Conservation (phyloP, 2,888 invertebrate genomes). For the Rotaria socialis region DNA sequence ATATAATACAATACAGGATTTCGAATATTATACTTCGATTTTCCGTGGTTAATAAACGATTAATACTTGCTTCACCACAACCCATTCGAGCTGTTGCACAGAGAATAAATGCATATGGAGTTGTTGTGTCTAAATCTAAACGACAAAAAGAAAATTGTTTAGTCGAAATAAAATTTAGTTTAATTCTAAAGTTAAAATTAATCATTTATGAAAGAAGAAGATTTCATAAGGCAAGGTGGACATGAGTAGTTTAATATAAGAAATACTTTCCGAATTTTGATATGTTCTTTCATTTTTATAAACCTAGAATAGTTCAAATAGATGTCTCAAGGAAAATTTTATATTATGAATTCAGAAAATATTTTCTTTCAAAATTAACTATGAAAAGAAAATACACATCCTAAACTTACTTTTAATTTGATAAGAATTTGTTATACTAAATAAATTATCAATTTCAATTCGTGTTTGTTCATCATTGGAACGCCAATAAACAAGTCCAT, state of each 20-base stretch:
- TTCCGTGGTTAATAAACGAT: constrained; percentile 32
- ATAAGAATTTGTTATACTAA: neutral
- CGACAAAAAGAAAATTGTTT: neutral
- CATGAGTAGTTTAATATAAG: no score
- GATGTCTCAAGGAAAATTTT: no score
- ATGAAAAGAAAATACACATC: no score
- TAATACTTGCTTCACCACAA: constrained; percentile 69
- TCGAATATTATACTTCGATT: constrained; percentile 52
- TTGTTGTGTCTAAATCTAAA: constrained; percentile 68
- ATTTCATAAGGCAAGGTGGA: no score
- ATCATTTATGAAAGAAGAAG: no score
- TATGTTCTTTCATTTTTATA: no score
- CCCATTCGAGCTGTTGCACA: constrained; percentile 84
- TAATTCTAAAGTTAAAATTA: no score
- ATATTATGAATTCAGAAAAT: no score
- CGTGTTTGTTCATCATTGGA: constrained; percentile 20
- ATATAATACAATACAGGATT: no score
- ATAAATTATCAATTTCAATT: constrained; percentile 17
- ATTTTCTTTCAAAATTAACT: no score
- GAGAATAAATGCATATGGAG: constrained; percentile 83
- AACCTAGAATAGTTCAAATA: no score
- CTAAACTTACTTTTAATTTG: constrained; percentile 49
- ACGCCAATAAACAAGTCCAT: constrained; percentile 40
- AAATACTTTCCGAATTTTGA: no score
- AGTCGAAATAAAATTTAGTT: neutral